Conservation (phyloP, 2,797 vertebrate species). For the Rachycentron canadum region DNA sequence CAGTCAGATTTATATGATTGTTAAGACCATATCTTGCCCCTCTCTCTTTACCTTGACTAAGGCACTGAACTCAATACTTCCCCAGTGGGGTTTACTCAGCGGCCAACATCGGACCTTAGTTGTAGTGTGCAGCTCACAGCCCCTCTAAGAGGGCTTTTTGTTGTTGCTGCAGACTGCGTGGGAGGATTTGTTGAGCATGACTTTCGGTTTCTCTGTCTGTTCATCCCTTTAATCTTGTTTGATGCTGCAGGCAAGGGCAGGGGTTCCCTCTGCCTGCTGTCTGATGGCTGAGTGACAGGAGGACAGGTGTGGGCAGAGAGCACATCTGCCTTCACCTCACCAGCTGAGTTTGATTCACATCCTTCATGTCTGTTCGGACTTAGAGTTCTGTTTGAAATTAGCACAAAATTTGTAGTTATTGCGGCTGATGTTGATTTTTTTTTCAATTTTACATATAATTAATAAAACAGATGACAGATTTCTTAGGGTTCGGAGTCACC, state of each 20-base stretch:
- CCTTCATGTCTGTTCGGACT: conserved; percentile 11
- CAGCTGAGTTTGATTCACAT: conserved; percentile 19
- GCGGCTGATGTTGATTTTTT: too few relatives aligned
- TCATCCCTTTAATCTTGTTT: conserved; percentile 81
- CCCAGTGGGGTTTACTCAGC: neutral
- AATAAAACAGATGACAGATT: too few relatives aligned
- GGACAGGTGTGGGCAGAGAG: conserved; percentile 73
- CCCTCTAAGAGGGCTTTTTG: conserved; percentile 65
- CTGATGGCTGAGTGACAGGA: conserved; percentile 60
- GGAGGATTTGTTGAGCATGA: conserved; percentile 70
- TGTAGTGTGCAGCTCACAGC: conserved; percentile 24
- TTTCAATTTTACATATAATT: too few relatives aligned
- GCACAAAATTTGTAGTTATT: neutral
- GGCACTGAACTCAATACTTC: neutral
- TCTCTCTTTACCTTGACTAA: conserved; percentile 15
- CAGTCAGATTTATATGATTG: neutral
- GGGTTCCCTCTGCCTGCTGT: conserved; percentile 57
- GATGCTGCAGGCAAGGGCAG: conserved; percentile 69
- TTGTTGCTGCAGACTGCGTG: conserved; percentile 77
- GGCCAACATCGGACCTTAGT: conserved; percentile 3
- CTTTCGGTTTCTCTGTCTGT: conserved; percentile 64
- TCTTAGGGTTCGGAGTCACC: too few relatives aligned
- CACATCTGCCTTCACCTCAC: conserved; percentile 65
- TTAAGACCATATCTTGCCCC: neutral
- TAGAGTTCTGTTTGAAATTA: neutral